Percentiles rank a stretch among this genome's conserved stretches.
Evolutionary conservation across 2,888 invertebrate species (phyloP).

Genomic region (Rhagonycha lutea): DNA sequence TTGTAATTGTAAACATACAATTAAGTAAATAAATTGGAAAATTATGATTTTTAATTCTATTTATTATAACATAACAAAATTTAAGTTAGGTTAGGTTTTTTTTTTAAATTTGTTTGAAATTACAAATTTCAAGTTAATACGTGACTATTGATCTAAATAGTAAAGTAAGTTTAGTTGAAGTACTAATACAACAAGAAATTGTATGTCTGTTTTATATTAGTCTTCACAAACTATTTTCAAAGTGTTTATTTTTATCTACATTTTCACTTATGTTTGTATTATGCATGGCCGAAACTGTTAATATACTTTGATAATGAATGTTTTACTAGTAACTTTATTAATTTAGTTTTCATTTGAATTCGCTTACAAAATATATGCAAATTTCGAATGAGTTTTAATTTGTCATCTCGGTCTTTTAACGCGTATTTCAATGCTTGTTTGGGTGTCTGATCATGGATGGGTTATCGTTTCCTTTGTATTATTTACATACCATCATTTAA

Average conservation of each 20-base stretch:
- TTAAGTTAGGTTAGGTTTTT: background rate
- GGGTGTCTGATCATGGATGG: no score
- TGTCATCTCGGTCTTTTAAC: no score
- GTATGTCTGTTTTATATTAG: background rate
- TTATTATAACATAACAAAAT: no score
- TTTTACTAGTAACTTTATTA: background rate
- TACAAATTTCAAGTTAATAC: background rate
- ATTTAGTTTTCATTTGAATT: background rate
- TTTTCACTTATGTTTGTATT: background rate
- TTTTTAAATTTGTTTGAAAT: background rate
- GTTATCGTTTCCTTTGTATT: no score
- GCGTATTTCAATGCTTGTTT: no score
- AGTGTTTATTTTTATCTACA: background rate
- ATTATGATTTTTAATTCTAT: no score
- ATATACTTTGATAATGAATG: background rate
- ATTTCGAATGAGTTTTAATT: no score
- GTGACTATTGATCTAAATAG: background rate
- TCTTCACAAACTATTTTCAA: background rate
- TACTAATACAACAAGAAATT: background rate
- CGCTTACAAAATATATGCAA: background rate
- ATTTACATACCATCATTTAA: no score
- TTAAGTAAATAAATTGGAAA: background rate
- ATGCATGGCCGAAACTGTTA: background rate
- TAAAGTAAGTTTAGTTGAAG: background rate
- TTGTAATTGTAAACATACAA: background rate